Conservation (phyloP, 2,797 vertebrate genomes). For the Melanotaenia nigrans region DNA sequence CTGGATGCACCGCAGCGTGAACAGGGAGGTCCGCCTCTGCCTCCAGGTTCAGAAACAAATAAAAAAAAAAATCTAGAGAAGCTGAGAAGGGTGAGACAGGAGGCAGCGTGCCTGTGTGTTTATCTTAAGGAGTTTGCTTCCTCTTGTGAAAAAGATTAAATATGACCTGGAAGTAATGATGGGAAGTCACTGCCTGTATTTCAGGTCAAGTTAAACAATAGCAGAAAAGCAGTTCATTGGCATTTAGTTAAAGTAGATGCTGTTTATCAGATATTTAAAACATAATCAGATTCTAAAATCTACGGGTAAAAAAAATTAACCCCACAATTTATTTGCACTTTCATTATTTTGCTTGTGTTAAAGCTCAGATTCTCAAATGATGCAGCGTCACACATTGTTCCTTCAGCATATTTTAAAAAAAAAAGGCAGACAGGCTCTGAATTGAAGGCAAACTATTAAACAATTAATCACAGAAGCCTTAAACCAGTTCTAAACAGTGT, state of each 20-base stretch:
- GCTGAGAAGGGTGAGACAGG: not conserved
- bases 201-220: slow-evolving; percentile 22
- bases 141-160: slow-evolving; percentile 36
- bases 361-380: not conserved
- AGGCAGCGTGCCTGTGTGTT: not conserved
- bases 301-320: too few relatives aligned
- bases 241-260: not conserved
- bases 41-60: slow-evolving; percentile 39
- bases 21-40: slow-evolving; percentile 17
- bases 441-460: not conserved
- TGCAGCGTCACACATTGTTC: not conserved
- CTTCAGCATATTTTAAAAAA: not conserved
- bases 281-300: too few relatives aligned
- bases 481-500: slow-evolving; percentile 8
- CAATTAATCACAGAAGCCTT: not conserved
- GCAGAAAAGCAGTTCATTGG: not conserved
- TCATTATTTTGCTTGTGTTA: not conserved
- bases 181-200: slow-evolving; percentile 40
- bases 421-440: not conserved
- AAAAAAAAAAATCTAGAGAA: slow-evolving; percentile 12
- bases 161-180: slow-evolving; percentile 22
- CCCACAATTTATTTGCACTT: too few relatives aligned
- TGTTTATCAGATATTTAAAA: slow-evolving; percentile 14
- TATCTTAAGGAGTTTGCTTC: slow-evolving; percentile 37
- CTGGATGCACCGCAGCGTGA: slow-evolving; percentile 11